Percentiles rank a stretch among this genome's conserved stretches.
phyloP scores from a whole-genome alignment of 2,888 invertebrate species.

The Dolichopus griseipennis region DNA sequence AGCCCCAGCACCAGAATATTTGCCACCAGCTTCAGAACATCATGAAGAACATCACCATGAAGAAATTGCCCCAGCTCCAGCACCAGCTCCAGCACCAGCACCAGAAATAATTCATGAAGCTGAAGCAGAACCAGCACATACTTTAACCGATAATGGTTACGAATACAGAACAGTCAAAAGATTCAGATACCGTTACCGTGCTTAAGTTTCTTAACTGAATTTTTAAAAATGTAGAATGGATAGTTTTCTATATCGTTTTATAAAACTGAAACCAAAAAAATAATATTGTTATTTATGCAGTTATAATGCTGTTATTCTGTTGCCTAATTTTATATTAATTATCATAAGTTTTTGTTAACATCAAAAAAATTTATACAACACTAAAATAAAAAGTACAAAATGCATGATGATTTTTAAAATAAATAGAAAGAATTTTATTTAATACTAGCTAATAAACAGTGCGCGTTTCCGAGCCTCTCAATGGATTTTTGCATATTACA shows the following conservation, averaged over 20 bases:
- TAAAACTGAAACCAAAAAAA: no score
- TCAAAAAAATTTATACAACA: no score
- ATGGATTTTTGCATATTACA: no score
- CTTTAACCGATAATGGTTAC: background rate
- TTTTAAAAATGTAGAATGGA: background rate
- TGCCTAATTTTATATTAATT: background rate
- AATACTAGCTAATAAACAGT: no score
- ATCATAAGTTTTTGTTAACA: no score
- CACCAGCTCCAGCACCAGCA: background rate
- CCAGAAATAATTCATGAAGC: background rate
- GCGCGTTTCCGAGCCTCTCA: no score
- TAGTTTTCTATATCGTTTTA: no score
- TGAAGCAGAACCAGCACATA: constrained; percentile 8
- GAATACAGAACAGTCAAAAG: constrained; percentile 6
- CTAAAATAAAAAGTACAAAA: no score
- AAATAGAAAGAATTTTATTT: no score
- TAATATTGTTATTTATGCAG: background rate
- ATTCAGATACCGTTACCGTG: constrained; percentile 11
- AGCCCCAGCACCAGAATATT: background rate
- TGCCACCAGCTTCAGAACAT: background rate
- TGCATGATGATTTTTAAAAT: no score
- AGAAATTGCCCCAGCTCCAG: background rate
- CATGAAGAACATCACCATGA: background rate
- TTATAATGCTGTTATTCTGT: background rate
- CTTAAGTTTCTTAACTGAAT: background rate